Base-by-base conservation (phyloP, 92 coral and sea anemone genomes). In the Porites rus region DNA sequence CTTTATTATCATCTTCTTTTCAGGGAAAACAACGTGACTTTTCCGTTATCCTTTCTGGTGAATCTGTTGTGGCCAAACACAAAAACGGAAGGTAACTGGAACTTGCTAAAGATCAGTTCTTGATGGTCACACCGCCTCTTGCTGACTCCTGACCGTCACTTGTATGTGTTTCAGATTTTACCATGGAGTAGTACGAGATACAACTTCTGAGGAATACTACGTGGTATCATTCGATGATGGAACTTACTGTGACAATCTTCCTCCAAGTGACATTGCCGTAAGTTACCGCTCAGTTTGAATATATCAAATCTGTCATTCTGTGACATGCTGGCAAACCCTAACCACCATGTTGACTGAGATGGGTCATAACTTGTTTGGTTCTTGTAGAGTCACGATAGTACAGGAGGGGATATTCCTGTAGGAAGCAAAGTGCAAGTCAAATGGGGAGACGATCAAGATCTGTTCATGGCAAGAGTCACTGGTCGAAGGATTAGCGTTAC, bases 11-110 rank as follows among this genome's bases (percentile, higher is more conserved):
- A 0, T 17, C 17, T 14, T 74, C 74, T 72, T 77, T 20, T 5
- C 83, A 94, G 98, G 95, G 94, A 22, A 88, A 92, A 74, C 91
- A 90, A 68, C 77, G 98, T 56, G 98, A 94, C 78, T 94, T 90
- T 71, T 94, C 96, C 6, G 92, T 92, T 22, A 94, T 94, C 43
- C 87, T 89, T 74, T 72, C 83, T 58, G 94, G 96, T 51, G 94
- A 94, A 76, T 83, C 91, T 16, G 98, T 94, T 16, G 88, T 94
- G 6, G 98, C 96, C 24, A 94, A 94, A 74, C 98, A 94, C 79
- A 94, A 90, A 66, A 94, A 94, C 76, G 98, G 98, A 90, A 92
- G 98, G 98, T 94, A 69, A 63, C 76, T 53, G 18, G n/a, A 19
- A 17, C 67, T 9, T 81, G 46, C 9, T 20, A 54, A 10, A 54